Base-by-base conservation (phyloP, 2,113 vertebrate genomes). In the Gavialis gangeticus region DNA sequence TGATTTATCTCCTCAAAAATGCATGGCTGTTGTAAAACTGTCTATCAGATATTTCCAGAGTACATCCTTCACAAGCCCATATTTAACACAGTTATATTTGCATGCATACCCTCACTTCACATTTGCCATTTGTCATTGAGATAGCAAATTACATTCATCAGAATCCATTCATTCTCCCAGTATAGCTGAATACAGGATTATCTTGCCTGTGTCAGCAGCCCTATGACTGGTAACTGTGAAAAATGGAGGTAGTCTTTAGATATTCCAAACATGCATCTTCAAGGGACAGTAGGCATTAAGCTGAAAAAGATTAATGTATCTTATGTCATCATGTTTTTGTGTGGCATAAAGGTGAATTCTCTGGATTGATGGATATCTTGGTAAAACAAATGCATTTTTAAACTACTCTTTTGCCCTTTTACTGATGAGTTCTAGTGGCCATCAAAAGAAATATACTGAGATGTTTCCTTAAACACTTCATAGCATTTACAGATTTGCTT, bases 131-230 rank as follows among this genome's bases (percentile, higher is more conserved):
- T 97, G 97, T 97, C 96, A 97, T 79, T 93, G 94, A 96, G 95
- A 93, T 97, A 97, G 94, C 93, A 97, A 97, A 97, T 97, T 97
- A 88, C 96, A 96, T 97, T 97, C 94, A 98, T 98, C 97, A 97
- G 92, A 97, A 97, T 90, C 91, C 95, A 97, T 97, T 97, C 97
- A 98, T 97, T 96, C 90, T 93, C 91, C 75, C 0, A 1, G 89
- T 97, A 97, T 95, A 5, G 54, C 98, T 98, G 98, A 98, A 97
- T 96, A 94, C 94, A 95, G 95, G 93, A 97, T 98, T 98, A 98
- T 98, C 97, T 92, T 93, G 93, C 92, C 98, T 97, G 92, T 98
- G 97, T 98, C 96, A 98, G 97, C 97, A 97, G 95, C 97, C 97
- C 96, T 93, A 46, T 96, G 95, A 97, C 97, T 97, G 92, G 96